A percentile compares a stretch with the other conserved stretches of the same genome.
These are phyloP conservation scores for Columba janthina DNA, from an alignment of 2,113 vertebrate genomes.

Conservation along the genomic window DNA sequence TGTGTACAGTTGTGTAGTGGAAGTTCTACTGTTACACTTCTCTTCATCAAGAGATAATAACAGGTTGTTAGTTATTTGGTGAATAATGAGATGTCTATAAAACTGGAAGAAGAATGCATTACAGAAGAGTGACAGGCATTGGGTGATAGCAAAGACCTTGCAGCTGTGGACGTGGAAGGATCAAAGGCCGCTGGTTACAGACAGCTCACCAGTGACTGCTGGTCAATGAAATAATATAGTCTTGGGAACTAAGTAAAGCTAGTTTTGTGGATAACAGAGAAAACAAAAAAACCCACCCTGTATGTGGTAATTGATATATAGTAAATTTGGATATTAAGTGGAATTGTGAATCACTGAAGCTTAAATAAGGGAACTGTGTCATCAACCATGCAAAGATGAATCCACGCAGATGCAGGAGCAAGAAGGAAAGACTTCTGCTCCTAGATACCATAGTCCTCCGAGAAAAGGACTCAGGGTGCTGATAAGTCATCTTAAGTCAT, in stretches of 20 bases:
- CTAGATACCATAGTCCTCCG: background rate
- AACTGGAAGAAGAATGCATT: background rate
- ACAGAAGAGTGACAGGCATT: background rate
- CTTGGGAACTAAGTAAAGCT: background rate
- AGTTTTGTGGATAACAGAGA: background rate
- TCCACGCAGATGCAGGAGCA: fast-evolving
- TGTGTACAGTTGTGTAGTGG: background rate
- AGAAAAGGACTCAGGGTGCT: background rate
- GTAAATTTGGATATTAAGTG: background rate
- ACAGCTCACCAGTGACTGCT: background rate
- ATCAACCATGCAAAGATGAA: background rate
- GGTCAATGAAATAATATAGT: background rate
- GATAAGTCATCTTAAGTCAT: background rate
- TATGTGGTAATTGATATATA: background rate
- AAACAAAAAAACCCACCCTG: fast-evolving
- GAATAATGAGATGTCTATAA: background rate
- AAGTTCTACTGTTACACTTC: background rate
- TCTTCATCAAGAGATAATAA: background rate
- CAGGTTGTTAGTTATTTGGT: background rate
- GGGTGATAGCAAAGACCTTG: background rate
- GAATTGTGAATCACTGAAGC: background rate
- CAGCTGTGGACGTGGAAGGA: background rate
- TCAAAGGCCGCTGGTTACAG: background rate
- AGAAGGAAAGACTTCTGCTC: background rate
- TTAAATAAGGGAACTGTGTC: background rate